Percentiles rank a stretch among this genome's conserved stretches.
These are phyloP conservation scores for Crossaster papposus DNA, from an alignment of 53 echinoderm and acorn worm species.

Conservation along the genomic window DNA sequence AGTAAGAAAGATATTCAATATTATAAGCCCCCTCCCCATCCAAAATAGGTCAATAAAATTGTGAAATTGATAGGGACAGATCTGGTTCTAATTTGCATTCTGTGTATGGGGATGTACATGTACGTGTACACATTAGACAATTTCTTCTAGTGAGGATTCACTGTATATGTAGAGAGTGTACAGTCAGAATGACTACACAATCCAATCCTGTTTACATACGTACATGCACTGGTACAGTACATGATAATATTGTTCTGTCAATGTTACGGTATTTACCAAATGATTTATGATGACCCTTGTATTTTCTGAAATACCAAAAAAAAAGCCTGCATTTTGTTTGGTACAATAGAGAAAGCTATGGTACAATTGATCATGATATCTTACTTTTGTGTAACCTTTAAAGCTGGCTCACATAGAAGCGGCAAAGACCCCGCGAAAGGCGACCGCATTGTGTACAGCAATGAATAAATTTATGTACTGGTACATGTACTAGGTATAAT, in stretches of 20 bases:
- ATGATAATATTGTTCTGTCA: too few species aligned
- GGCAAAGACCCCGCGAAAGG: too few species aligned
- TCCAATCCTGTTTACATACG: too few species aligned
- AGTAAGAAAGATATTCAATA: slow-evolving; percentile 18
- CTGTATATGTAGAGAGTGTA: not conserved
- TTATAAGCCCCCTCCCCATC: not conserved
- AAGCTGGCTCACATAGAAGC: too few species aligned
- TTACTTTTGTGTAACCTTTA: too few species aligned
- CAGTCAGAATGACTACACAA: not conserved
- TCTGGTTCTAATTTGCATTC: slow-evolving; percentile 30
- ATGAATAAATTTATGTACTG: not conserved
- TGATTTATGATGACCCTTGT: too few species aligned
- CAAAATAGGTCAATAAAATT: not conserved
- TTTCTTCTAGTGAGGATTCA: not conserved
- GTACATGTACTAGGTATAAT: not conserved
- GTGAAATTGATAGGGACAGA: slow-evolving; percentile 31
- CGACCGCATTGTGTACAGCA: not conserved
- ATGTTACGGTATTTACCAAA: too few species aligned
- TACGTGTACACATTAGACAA: not conserved
- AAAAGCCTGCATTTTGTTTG: too few species aligned
- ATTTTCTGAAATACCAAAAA: too few species aligned
- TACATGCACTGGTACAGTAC: too few species aligned
- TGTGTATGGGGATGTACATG: not conserved
- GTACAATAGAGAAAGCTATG: too few species aligned
- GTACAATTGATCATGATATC: too few species aligned